These are phyloP conservation scores for Heliconius charithonia DNA, from an alignment of 2,888 invertebrate genomes.

Conservation along the genomic window DNA sequence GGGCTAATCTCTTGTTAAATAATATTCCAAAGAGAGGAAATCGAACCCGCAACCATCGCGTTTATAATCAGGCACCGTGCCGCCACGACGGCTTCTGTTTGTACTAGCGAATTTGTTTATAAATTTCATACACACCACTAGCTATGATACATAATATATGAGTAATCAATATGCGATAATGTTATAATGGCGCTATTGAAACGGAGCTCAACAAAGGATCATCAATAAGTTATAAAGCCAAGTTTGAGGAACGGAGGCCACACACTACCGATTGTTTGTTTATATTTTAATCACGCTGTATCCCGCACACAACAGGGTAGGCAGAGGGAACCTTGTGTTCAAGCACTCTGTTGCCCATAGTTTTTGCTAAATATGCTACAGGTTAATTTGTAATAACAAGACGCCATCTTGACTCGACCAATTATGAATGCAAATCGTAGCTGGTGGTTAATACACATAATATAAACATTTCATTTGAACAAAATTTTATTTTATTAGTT, in stretches of 20 bases:
- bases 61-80: background rate
- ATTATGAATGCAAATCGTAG: no score
- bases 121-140: background rate
- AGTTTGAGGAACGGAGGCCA: constrained; percentile 26
- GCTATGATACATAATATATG: constrained; percentile 2
- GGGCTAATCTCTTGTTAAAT: no score
- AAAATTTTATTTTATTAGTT: no score
- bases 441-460: no score
- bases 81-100: background rate
- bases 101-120: background rate
- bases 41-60: background rate
- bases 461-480: no score
- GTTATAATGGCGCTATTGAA: constrained; percentile 41
- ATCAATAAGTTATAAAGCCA: constrained; percentile 36
- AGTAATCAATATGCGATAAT: constrained; percentile 41
- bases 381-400: no score
- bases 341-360: no score
- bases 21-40: background rate
- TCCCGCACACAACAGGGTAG: no score
- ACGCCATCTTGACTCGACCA: no score
- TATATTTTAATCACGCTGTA: background rate
- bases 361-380: no score
- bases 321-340: no score
- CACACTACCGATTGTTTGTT: constrained; percentile 24
- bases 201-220: constrained; percentile 37